Evolutionary conservation across 30 jellyfish, hydroid and myxozoan species (phyloP), one percentile per base, ranked within the genome.

Genomic region (Cassiopea xamachana): DNA sequence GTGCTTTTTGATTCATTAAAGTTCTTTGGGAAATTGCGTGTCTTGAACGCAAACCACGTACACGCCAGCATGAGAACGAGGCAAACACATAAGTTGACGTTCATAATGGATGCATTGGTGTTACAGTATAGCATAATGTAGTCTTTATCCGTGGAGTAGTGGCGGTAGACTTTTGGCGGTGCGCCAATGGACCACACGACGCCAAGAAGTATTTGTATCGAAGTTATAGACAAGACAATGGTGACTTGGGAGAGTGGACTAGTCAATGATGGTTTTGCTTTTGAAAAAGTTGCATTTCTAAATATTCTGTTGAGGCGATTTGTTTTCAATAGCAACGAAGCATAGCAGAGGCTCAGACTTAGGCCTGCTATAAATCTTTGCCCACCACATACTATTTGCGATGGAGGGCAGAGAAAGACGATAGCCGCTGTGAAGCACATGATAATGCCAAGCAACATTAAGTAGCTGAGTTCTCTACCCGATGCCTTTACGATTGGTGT

Each of bases 11-110:
- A 94, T 86, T 96, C 99, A 78, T 96, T 96, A 96, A 85, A 96
- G 69, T 96, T 87, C 90, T 96, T 96, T 82, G 99, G 99, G 92
- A 96, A 96, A 73, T 92, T 89, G 55, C 99, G 87, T 69, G 99
- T 96, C 78, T 96, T 91, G 90, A 96, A 96, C 18, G 99, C 99
- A n/a, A 96, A 69, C 78, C 89, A 89, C 68, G 99, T 96, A 72
- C 99, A 96, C 44, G 96, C 96, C 44, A 96, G 55, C 99, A 96
- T 96, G 87, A 96, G 85, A 39, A 96, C 91, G 89, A 96, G 97
- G 83, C 98, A 92, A 49, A 96, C 89, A 80, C 97, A 79, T 3
- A 96, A 69, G 69, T 96, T 96, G 74, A 96, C 74, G 27, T 87
- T 80, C 91, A 91, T 74, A 73, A 91, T 82, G 83, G 75, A 73